Evolutionary conservation across 2,888 invertebrate species (phyloP), one percentile per base, ranked within the genome.

Genomic region (Noctua pronuba): DNA sequence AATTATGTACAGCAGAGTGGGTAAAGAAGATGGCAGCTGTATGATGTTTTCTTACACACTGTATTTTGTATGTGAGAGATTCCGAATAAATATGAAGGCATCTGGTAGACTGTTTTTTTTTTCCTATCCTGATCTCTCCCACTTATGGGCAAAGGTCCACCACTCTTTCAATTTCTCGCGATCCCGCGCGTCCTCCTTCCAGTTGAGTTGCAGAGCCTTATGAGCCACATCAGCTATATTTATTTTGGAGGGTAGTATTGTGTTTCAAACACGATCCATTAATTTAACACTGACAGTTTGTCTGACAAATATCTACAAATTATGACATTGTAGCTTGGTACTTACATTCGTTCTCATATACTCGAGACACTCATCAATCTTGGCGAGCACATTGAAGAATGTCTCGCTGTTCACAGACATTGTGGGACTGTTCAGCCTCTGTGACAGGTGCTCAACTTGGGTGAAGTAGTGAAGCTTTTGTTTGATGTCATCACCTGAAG

Each of bases 301-400:
- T 8, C n/a, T 28, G 28, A 35, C n/a, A n/a, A n/a, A n/a, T n/a
- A n/a, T 16, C 24, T 16, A 38, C n/a, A 65, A 38, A 38, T 28
- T 28, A 44, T n/a, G 31, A 24, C 24, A 10, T 24, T 41, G 41
- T 18, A 6, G 41, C 16, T 35, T 0, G 5, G 6, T 49, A 93
- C 97, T 97, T 95, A 99, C 98, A 97, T 99, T 98, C 76, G 97
- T 97, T 73, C 97, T 97, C 95, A 99, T 97, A 93, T 99, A 99
- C 16, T 98, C 97, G 80, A 99, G 97, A 89, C 99, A 99, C 66
- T 98, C 98, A 92, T 99, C 99, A 74, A 99, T 98, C 92, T 98
- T 98, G 67, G 98, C 97, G 28, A 99, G 95, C 83, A 99, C 97
- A 68, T 97, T 97, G 87, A 98, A 98, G 94, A 99, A 99, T 5